Base-by-base conservation (phyloP, 2,888 invertebrate genomes). In the Aromia moschata region DNA sequence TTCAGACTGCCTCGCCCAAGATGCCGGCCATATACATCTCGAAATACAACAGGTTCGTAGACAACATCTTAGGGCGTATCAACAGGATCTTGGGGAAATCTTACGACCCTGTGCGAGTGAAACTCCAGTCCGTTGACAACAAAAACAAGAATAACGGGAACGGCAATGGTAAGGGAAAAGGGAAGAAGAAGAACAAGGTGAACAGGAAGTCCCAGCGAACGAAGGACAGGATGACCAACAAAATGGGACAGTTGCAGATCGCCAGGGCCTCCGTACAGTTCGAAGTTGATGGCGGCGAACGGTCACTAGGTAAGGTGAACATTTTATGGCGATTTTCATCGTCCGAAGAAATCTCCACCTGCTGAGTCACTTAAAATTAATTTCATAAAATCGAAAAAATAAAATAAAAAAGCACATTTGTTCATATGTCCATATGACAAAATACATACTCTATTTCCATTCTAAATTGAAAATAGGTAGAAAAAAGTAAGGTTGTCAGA, bases 31-130 rank as follows among this genome's bases (percentile, higher is more conserved):
- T 89, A 60, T 89, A 91, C 82, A 89, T 91, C 25, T 85, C 89
- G 47, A 92, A 92, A 75, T 93, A 93, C 83, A 94, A 94, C 81
- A 86, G 89, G 68, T 93, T 93, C 79, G 90, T 93, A 56, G 94
- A 94, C 81, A 91, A 88, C 70, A 91, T 93, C 68, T 84, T 93
- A 64, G 87, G 87, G 56, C 86, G 92, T 70, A 92, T 94, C 81
- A 94, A 93, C 81, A 88, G 88, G 69, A 91, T 93, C 58, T 81
- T 94, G 65, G 85, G 89, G 45, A 86, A 87, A 64, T 91, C 90
- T 46, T 94, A 93, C 80, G 93, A 94, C 77, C 93, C 93, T 0
- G 93, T 94, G 56, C 89, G 90, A 66, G 93, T 94, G 0, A 88
- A 89, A 73, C 80, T 91, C 25, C 85, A 87, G 64, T 77, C 78